Evolutionary conservation across 2,113 vertebrate genomes (phyloP).

Genomic region (Pomatorhinus ruficollis): DNA sequence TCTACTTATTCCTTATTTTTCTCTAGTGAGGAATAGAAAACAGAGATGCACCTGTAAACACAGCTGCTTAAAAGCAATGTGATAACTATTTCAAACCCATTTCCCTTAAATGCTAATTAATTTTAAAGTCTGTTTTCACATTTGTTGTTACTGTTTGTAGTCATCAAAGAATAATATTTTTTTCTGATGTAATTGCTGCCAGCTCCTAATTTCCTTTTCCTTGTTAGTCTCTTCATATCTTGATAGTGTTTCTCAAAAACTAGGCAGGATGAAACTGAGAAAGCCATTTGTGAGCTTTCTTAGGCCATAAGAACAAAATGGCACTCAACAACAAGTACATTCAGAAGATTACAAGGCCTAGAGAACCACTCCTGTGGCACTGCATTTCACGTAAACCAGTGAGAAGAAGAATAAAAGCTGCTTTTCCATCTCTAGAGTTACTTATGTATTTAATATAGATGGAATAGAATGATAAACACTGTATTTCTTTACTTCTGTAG

Average conservation of each 20-base stretch:
- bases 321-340: background rate
- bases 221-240: background rate
- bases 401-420: background rate
- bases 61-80: background rate
- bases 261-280: background rate
- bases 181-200: background rate
- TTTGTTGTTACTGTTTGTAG: background rate
- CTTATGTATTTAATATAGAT: background rate
- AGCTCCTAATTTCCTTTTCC: background rate
- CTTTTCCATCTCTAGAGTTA: background rate
- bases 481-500: background rate
- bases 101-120: slow-evolving; percentile 24
- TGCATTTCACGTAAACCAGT: background rate
- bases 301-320: background rate
- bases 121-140: background rate
- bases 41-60: background rate
- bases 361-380: background rate
- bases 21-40: background rate
- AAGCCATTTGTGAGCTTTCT: background rate
- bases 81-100: background rate
- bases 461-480: background rate
- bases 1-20: background rate
- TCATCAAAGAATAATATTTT: background rate
- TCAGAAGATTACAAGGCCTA: background rate
- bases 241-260: background rate